Base-by-base conservation (phyloP, 1,140 invertebrate species). In the Drosophila takahashii region DNA sequence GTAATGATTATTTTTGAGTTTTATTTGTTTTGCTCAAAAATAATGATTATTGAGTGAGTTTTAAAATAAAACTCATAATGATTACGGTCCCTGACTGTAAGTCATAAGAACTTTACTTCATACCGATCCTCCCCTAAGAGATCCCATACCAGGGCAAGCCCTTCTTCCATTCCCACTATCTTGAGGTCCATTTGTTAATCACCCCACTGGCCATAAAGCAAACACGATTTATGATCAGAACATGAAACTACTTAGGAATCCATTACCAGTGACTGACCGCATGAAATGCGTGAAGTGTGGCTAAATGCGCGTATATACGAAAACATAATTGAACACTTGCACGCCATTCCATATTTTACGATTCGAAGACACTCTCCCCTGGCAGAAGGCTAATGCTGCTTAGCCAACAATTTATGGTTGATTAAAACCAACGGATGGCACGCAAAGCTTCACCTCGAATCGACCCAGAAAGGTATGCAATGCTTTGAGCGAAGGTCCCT, bases 291-390 rank as follows among this genome's bases (percentile, higher is more conserved):
- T 84, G 81, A 84, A 84, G 77, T 84, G 81, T 84, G 60, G 65
- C 80, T 65, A 84, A 84, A 77, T 70, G 62, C 50, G 34, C 32
- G 16, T 50, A 39, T 53, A 27, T 32, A 11, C 16, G 3, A 2
- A 15, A 62, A 57, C 72, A 84, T 84, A 84, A 84, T 85, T 85
- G 78, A 59, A 85, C 80, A 84, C 81, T 84, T 84, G 80, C 80
- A 84, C 80, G 80, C 80, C 72, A 84, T 85, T 85, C 60, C 81
- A 85, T 84, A 77, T 84, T 84, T 84, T 84, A 79, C 80, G 80
- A 83, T 76, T 62, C 57, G 48, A 84, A 79, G 76, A 84, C 67
- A 66, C 56, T 32, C 34, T 47, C 11, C 56, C 27, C 26, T 27
- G 11, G 13, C 6, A 4, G 47, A 61, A 58, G 64, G 34, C 61